phyloP scores from a whole-genome alignment of 1,140 invertebrate species.

The Drosophila leontia region DNA sequence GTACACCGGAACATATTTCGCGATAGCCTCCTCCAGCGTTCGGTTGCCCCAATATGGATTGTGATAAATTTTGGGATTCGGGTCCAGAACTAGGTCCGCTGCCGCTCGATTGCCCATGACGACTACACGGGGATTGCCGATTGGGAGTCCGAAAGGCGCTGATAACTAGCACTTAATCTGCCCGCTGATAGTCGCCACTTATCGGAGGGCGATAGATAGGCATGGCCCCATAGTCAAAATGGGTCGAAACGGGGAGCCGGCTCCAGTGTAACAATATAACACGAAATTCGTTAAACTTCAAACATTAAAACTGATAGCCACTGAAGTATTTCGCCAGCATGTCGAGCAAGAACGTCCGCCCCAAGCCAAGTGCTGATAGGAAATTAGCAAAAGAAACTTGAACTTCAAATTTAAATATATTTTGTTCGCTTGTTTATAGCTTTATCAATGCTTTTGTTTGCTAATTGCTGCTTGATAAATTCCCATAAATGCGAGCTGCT shows the following conservation, averaged over 20 bases:
- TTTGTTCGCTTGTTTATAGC: background rate
- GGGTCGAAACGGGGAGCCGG: background rate
- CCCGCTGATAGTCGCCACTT: constrained; percentile 41
- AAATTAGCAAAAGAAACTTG: constrained; percentile 1
- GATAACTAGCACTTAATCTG: constrained; percentile 46
- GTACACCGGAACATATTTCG: background rate
- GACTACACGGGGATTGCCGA: constrained; percentile 15
- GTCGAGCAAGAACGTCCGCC: background rate
- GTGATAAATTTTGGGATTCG: background rate
- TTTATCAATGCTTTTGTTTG: constrained; percentile 33
- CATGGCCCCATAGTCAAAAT: constrained; percentile 11
- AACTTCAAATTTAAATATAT: constrained; percentile 4
- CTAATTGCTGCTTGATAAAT: constrained; percentile 20
- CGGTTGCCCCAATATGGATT: background rate
- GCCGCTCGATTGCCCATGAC: constrained; percentile 25
- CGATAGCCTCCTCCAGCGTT: background rate
- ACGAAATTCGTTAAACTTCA: constrained; percentile 22
- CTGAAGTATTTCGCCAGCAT: constrained; percentile 23
- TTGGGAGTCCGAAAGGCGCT: constrained; percentile 11
- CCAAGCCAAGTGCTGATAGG: background rate
- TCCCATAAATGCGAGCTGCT: background rate
- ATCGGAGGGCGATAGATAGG: constrained; percentile 18
- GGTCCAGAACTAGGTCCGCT: background rate
- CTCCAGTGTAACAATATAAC: background rate
- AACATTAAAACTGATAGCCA: constrained; percentile 12